phyloP scores from a whole-genome alignment of 2,113 vertebrate species.

The Lasiurus borealis region DNA sequence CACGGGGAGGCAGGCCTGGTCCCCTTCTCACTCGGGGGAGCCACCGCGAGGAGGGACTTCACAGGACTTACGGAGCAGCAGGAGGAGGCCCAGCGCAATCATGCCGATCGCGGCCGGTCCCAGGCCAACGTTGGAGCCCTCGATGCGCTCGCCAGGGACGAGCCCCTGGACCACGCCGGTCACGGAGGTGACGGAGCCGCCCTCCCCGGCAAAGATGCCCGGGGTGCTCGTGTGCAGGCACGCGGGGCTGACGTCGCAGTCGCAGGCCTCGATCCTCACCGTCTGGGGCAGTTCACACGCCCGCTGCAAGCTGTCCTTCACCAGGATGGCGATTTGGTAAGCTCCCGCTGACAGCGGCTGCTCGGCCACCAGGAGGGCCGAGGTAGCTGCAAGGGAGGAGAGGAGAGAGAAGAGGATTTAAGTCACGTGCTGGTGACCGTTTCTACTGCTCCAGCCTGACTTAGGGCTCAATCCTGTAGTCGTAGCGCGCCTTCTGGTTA shows the following conservation, averaged over 20 bases:
- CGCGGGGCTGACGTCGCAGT: conserved; percentile 47
- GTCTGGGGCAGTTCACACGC: conserved; percentile 67
- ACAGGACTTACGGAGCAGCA: conserved; percentile 76
- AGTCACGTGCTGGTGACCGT: not conserved
- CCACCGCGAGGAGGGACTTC: not conserved
- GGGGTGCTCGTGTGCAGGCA: conserved; percentile 60
- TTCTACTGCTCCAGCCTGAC: not conserved
- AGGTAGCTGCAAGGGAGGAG: conserved; percentile 67
- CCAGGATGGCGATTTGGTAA: conserved; percentile 71
- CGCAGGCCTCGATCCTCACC: conserved; percentile 42
- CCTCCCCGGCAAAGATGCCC: not conserved
- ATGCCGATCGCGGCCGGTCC: conserved; percentile 71
- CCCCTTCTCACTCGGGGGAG: not conserved
- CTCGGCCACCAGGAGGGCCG: conserved; percentile 57
- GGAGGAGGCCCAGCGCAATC: conserved; percentile 56
- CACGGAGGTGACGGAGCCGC: not conserved
- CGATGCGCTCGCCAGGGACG: conserved; percentile 4
- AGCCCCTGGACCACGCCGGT: not conserved
- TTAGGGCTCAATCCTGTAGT: not conserved
- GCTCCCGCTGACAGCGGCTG: not conserved
- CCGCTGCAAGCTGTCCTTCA: conserved; percentile 74
- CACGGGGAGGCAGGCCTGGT: not conserved
- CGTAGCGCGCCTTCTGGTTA: not conserved
- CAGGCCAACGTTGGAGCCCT: conserved; percentile 70
- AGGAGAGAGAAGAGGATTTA: not conserved